A percentile compares a stretch with the other conserved stretches of the same genome.
Conservation (phyloP, 2,113 vertebrate species). For the Sylvilagus bachmani region DNA sequence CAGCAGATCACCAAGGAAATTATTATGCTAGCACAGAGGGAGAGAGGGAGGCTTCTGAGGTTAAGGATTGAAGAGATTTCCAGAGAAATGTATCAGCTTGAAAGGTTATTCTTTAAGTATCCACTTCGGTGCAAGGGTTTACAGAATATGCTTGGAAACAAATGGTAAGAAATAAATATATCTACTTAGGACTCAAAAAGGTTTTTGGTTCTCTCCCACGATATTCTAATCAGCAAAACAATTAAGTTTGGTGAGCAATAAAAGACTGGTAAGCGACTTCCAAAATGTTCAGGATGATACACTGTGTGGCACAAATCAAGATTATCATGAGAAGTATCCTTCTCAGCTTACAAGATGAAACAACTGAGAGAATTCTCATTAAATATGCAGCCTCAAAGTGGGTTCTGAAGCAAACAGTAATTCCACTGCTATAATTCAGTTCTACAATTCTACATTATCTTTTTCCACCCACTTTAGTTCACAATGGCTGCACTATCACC, state of each 20-base stretch:
- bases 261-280: background rate
- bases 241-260: background rate
- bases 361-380: background rate
- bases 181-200: slow-evolving; percentile 16
- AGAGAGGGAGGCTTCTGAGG: background rate
- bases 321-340: background rate
- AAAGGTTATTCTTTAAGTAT: background rate
- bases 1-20: background rate
- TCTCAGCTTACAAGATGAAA: background rate
- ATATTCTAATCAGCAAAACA: background rate
- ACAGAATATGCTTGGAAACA: background rate
- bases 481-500: background rate
- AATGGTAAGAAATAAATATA: background rate
- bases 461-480: background rate
- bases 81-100: background rate
- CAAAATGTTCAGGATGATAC: background rate
- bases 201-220: background rate
- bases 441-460: background rate
- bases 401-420: background rate
- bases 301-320: background rate
- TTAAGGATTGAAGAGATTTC: background rate
- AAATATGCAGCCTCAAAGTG: background rate
- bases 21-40: background rate
- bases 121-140: background rate
- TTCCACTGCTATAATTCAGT: background rate